Evolutionary conservation across 2,797 vertebrate genomes (phyloP), one percentile per base, ranked within the genome.

Genomic region (Thripadectes ignobilis): DNA sequence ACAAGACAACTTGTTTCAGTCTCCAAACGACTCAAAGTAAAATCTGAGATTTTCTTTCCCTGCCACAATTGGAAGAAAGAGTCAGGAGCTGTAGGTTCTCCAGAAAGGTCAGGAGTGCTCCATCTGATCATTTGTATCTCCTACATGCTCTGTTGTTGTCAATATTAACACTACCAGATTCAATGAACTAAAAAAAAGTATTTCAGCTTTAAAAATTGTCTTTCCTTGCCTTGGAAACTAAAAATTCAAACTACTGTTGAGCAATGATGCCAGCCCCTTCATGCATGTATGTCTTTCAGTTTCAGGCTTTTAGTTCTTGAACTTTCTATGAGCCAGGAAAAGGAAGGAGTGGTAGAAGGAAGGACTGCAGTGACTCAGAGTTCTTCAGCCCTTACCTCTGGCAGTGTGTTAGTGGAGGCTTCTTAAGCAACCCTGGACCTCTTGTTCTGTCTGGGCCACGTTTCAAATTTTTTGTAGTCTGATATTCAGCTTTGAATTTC

Each of bases 271-370:
- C 84, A 72, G 72, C 63, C 49, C 49, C 59, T 93, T 95, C 51
- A 61, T 83, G 68, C 32, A 19, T 65, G 21, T 39, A 5, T 59
- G 65, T 69, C 58, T 80, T 66, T 74, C 72, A 51, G 65, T 84
- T 96, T 43, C 58, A 72, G 75, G 78, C 87, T 85, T 62, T 75
- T 48, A 74, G 68, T 87, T 88, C 84, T 75, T 87, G 67, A 77
- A 41, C 84, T 96, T 9, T 3, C 72, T 72, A 4, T 68, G 72
- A 93, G 93, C 86, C 92, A 14, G 12, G 57, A 89, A 91, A 74
- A 71, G 61, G 51, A 90, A 74, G 88, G 83, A 94, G 71, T 3
- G 3, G 74, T 58, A 58, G 80, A 77, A 87, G 71, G 76, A 95
- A 93, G 71, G 91, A 89, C 34, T 4, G 0, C 57, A 39, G 34